Evolutionary conservation across 2,797 vertebrate genomes (phyloP).

Genomic region (Molothrus aeneus): DNA sequence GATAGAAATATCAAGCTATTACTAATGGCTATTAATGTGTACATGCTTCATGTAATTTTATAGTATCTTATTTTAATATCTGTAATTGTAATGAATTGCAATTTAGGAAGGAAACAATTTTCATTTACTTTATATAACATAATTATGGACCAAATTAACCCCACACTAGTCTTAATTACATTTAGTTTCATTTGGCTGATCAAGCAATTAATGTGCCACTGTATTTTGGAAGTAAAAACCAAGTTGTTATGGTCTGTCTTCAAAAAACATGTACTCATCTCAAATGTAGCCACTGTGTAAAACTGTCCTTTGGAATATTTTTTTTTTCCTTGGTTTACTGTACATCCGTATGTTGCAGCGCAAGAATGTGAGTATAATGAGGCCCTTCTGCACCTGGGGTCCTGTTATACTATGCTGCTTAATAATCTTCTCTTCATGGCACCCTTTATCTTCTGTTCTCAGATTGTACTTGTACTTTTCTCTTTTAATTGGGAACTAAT

Average conservation of each 20-base stretch:
- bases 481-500: constrained; percentile 79
- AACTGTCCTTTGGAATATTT: constrained; percentile 65
- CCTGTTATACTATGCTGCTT: constrained; percentile 67
- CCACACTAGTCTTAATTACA: constrained; percentile 97
- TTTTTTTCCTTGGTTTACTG: constrained; percentile 43
- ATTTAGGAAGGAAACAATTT: constrained; percentile 96
- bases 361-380: constrained; percentile 73
- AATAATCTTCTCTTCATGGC: constrained; percentile 71
- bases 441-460: constrained; percentile 72
- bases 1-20: constrained; percentile 87
- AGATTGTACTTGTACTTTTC: constrained; percentile 71
- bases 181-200: constrained; percentile 95
- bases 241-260: constrained; percentile 78
- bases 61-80: constrained; percentile 94
- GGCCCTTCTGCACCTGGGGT: constrained; percentile 70
- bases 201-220: constrained; percentile 87
- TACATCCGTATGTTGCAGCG: constrained; percentile 48
- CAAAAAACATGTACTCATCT: constrained; percentile 77
- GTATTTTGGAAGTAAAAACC: constrained; percentile 85
- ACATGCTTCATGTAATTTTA: constrained; percentile 95
- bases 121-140: constrained; percentile 96
- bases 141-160: constrained; percentile 99
- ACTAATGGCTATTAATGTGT: constrained; percentile 90
- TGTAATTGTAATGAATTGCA: constrained; percentile 98
- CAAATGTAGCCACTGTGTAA: constrained; percentile 62